phyloP scores from a whole-genome alignment of 1,140 invertebrate genomes.

The Euschistus heros region DNA sequence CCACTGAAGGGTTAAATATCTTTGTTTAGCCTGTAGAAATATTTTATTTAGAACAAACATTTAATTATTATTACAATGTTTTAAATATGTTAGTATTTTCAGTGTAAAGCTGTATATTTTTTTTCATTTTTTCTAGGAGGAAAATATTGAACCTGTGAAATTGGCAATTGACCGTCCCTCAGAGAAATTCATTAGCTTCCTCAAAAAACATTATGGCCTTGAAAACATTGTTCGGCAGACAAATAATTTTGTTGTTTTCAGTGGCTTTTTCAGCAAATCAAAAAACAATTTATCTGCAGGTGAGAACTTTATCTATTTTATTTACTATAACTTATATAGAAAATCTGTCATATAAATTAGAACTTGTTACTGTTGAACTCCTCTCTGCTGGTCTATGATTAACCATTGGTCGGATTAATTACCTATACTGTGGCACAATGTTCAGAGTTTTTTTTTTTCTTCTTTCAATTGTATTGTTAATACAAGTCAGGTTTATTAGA shows the following conservation, averaged over 20 bases:
- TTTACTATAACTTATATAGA: too few species aligned
- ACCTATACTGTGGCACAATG: too few species aligned
- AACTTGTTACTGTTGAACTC: too few species aligned
- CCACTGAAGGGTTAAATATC: too few species aligned
- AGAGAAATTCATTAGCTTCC: constrained; percentile 71
- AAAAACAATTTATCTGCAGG: constrained; percentile 30
- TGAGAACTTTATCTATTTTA: background rate
- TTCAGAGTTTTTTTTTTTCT: too few species aligned
- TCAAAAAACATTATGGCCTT: constrained; percentile 72
- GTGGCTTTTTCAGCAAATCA: constrained; percentile 60
- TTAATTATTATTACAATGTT: background rate
- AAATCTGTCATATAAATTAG: too few species aligned
- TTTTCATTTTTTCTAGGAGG: constrained; percentile 43
- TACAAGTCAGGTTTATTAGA: too few species aligned
- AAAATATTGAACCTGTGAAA: constrained; percentile 54
- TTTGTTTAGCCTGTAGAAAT: background rate
- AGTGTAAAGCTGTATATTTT: background rate
- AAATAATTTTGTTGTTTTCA: constrained; percentile 81
- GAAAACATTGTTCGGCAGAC: constrained; percentile 61
- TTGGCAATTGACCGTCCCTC: constrained; percentile 85
- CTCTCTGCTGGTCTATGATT: too few species aligned
- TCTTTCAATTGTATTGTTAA: too few species aligned
- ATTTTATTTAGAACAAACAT: background rate
- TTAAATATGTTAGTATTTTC: background rate
- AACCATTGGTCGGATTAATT: too few species aligned